phyloP scores from a whole-genome alignment of 2,888 invertebrate genomes.

The Eudasyphora cyanicolor region DNA sequence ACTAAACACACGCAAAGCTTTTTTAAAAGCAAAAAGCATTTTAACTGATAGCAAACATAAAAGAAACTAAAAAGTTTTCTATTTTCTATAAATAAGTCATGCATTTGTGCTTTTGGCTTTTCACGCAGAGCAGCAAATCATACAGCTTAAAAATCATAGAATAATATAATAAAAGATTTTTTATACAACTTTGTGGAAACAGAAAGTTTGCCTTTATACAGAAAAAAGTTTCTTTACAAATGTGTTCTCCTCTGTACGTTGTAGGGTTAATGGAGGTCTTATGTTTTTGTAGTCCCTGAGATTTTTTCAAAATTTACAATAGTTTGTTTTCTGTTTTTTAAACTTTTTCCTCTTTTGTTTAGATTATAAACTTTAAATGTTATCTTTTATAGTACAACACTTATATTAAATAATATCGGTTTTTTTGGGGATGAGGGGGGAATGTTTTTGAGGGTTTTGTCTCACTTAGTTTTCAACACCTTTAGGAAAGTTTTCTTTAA shows the following conservation, averaged over 20 bases:
- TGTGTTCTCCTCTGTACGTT: slow-evolving; percentile 65
- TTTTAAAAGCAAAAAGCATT: slow-evolving; percentile 7
- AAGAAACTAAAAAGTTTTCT: background rate
- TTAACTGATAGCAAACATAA: background rate
- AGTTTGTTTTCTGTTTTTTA: background rate
- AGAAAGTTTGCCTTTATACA: slow-evolving; percentile 2
- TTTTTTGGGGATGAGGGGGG: background rate
- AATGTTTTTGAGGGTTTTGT: background rate
- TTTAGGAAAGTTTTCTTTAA: slow-evolving; percentile 32
- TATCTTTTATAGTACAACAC: slow-evolving; percentile 39
- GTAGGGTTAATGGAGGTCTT: slow-evolving; percentile 1
- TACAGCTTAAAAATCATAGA: slow-evolving; percentile 5
- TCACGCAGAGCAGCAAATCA: background rate
- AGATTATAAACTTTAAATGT: slow-evolving; percentile 7
- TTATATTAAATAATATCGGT: slow-evolving; percentile 43
- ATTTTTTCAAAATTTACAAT: slow-evolving; percentile 39
- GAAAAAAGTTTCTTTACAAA: slow-evolving; percentile 46
- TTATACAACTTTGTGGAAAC: background rate
- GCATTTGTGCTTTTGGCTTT: slow-evolving; percentile 42
- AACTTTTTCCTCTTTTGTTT: background rate
- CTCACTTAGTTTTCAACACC: background rate
- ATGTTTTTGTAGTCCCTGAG: no score
- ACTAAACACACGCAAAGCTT: slow-evolving; percentile 47
- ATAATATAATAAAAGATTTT: slow-evolving; percentile 6
- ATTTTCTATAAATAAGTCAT: slow-evolving; percentile 34